phyloP scores from a whole-genome alignment of 2,888 invertebrate species.

The Eustalomyia histrio region DNA sequence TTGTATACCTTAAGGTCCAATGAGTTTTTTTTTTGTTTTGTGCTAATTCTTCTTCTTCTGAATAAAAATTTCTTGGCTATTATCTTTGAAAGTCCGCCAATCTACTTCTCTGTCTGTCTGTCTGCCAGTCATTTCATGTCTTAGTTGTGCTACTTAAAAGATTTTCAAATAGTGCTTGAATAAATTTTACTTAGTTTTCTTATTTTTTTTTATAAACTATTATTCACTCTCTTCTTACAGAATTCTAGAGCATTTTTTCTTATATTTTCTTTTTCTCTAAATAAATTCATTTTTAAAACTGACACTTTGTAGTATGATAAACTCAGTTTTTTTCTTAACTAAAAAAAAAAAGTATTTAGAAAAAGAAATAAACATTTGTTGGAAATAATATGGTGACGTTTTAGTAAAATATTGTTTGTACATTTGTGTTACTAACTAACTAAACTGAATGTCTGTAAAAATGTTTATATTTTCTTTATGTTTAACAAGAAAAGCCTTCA shows the following conservation, averaged over 20 bases:
- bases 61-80: slow-evolving; percentile 17
- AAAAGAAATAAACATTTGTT: background rate
- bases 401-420: slow-evolving; percentile 36
- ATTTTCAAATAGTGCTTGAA: slow-evolving; percentile 62
- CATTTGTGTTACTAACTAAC: slow-evolving; percentile 14
- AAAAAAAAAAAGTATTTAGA: background rate
- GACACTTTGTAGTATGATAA: slow-evolving; percentile 49
- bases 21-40: too few relatives aligned
- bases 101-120: slow-evolving; percentile 32
- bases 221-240: slow-evolving; percentile 37
- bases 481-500: slow-evolving; percentile 41
- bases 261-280: background rate
- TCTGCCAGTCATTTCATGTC: slow-evolving; percentile 50
- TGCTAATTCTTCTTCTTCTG: too few relatives aligned
- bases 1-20: background rate
- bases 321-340: slow-evolving; percentile 6
- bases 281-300: slow-evolving; percentile 45
- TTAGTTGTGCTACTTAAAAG: slow-evolving; percentile 57
- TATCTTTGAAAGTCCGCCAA: slow-evolving; percentile 37
- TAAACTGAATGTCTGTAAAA: slow-evolving; percentile 48
- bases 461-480: slow-evolving; percentile 17
- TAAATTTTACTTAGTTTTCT: slow-evolving; percentile 50
- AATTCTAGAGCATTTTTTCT: slow-evolving; percentile 16
- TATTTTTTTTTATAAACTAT: slow-evolving; percentile 41
- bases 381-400: slow-evolving; percentile 19